Evolutionary conservation across 2,888 invertebrate genomes (phyloP).

Genomic region (Dusona sp.): DNA sequence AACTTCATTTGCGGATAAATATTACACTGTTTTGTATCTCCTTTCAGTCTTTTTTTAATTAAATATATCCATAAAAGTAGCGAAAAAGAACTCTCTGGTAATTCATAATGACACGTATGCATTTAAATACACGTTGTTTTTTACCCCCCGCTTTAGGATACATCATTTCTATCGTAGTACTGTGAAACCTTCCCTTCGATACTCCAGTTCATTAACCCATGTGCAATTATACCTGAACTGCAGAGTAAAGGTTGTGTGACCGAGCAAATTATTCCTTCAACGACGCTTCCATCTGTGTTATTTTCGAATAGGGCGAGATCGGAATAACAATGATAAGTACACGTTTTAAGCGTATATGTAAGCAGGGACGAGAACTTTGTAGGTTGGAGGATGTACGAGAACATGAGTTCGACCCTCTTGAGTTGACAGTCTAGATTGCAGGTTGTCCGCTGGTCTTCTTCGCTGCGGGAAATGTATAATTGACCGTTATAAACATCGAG

Average conservation of each 20-base stretch:
- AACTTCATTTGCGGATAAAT: no score
- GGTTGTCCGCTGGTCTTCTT: constrained; percentile 30
- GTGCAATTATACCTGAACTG: background rate
- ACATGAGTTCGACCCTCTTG: background rate
- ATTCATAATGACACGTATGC: background rate
- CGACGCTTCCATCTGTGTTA: background rate
- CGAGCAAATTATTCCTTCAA: background rate
- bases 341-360: background rate
- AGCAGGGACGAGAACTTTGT: constrained; percentile 1
- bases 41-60: no score
- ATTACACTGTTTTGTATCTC: no score
- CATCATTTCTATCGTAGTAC: background rate
- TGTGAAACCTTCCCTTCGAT: background rate
- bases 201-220: constrained; percentile 14
- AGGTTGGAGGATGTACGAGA: background rate
- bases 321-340: constrained; percentile 9
- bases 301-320: background rate
- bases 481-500: background rate
- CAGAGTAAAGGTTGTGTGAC: background rate
- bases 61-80: background rate
- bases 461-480: background rate
- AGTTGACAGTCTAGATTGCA: constrained; percentile 12
- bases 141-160: background rate
- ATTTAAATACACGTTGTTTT: background rate
- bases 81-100: background rate